Conservation (phyloP, 2,797 vertebrate genomes). For the Microctenopoma steveboyesi region DNA sequence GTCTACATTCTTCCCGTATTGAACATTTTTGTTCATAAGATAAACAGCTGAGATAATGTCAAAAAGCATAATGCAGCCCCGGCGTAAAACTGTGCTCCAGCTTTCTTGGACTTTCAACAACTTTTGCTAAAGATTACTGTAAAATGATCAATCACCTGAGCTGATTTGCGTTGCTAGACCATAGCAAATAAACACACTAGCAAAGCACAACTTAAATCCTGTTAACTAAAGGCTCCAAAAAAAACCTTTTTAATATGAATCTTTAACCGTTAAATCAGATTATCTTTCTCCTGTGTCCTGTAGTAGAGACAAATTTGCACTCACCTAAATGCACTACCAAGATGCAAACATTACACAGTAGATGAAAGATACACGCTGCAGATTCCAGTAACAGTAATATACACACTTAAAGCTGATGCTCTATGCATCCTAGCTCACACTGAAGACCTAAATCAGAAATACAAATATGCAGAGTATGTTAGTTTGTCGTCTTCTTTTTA, state of each 20-base stretch:
- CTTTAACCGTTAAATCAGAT: too few relatives aligned
- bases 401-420: not conserved
- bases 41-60: too few relatives aligned
- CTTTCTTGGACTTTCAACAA: not conserved
- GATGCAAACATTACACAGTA: too few relatives aligned
- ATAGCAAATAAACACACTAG: not conserved
- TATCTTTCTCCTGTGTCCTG: too few relatives aligned
- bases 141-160: not conserved
- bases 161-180: not conserved
- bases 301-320: not conserved
- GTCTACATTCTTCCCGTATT: too few relatives aligned
- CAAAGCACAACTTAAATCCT: not conserved
- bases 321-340: not conserved
- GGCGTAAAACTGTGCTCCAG: not conserved
- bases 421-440: too few relatives aligned
- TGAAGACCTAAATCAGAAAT: not conserved
- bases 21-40: too few relatives aligned
- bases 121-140: constrained; percentile 3
- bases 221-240: too few relatives aligned
- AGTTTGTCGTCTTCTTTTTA: constrained; percentile 63
- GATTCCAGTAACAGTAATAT: too few relatives aligned
- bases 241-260: too few relatives aligned
- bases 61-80: too few relatives aligned
- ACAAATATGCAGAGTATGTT: too few relatives aligned
- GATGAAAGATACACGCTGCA: not conserved